Percentiles rank a stretch among this genome's conserved stretches.
Evolutionary conservation across 2,113 vertebrate genomes (phyloP).

Genomic region (Tachuris rubrigastra): DNA sequence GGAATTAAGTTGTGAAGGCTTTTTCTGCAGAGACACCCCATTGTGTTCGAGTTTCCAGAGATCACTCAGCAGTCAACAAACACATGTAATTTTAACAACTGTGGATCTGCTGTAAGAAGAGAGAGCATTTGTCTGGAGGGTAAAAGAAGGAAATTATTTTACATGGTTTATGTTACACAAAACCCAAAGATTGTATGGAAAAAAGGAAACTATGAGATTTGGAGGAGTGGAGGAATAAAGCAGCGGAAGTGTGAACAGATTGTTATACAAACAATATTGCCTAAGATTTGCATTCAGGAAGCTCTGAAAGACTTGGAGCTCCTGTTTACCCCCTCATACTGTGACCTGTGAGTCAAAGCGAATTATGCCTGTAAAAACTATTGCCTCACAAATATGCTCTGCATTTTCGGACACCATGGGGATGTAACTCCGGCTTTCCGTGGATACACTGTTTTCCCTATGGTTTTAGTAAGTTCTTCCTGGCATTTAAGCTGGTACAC

Average conservation of each 20-base stretch:
- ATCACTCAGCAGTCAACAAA: background rate
- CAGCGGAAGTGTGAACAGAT: slow-evolving; percentile 18
- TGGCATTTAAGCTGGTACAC: background rate
- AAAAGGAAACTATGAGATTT: background rate
- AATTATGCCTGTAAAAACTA: background rate
- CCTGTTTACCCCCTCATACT: background rate
- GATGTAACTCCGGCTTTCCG: background rate
- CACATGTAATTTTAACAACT: background rate
- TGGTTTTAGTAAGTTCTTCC: background rate
- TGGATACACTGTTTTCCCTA: background rate
- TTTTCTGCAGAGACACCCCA: background rate
- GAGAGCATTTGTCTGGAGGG: background rate
- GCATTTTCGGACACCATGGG: background rate
- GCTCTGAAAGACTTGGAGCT: background rate
- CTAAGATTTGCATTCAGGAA: background rate
- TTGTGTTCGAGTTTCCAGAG: background rate
- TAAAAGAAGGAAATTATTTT: slow-evolving; percentile 9
- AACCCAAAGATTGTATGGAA: background rate
- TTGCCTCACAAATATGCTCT: background rate
- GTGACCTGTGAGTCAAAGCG: background rate
- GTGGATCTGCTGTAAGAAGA: background rate
- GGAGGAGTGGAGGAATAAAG: background rate
- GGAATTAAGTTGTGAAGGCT: background rate
- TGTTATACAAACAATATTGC: slow-evolving; percentile 11
- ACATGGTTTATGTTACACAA: background rate